Evolutionary conservation across 2,113 vertebrate genomes (phyloP).

Genomic region (Campylomormyrus tamandua): DNA sequence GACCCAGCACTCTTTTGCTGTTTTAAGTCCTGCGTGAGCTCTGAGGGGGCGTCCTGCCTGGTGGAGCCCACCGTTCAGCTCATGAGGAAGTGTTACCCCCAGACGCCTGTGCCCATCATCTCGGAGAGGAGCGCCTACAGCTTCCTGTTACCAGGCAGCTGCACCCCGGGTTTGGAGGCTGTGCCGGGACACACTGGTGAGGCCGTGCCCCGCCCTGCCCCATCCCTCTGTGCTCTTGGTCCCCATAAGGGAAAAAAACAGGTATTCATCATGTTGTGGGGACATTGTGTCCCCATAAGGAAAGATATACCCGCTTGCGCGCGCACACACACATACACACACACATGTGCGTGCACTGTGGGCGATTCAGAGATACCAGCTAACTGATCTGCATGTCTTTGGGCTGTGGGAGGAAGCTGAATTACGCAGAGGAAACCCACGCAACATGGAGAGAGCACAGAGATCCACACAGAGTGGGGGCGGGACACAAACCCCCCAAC

Average conservation of each 20-base stretch:
- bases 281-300: too few species aligned
- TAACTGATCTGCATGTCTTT: neutral
- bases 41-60: constrained; percentile 55
- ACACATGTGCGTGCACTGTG: neutral
- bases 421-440: neutral
- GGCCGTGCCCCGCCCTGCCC: neutral
- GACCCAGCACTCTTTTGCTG: neutral
- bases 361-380: neutral
- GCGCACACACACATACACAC: neutral
- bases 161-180: neutral
- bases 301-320: neutral
- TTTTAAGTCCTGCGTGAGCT: constrained; percentile 60
- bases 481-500: neutral
- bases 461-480: neutral
- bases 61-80: constrained; percentile 59
- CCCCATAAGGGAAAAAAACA: too few species aligned
- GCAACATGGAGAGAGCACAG: neutral
- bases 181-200: constrained; percentile 35
- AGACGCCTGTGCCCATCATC: constrained; percentile 61
- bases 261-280: too few species aligned
- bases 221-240: too few species aligned
- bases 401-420: neutral
- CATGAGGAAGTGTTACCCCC: constrained; percentile 77
- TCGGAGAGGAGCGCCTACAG: constrained; percentile 61
- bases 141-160: constrained; percentile 57